A percentile compares a stretch with the other conserved stretches of the same genome.
Conservation (phyloP, 1,140 invertebrate species). For the Oncopodura yosiiana region DNA sequence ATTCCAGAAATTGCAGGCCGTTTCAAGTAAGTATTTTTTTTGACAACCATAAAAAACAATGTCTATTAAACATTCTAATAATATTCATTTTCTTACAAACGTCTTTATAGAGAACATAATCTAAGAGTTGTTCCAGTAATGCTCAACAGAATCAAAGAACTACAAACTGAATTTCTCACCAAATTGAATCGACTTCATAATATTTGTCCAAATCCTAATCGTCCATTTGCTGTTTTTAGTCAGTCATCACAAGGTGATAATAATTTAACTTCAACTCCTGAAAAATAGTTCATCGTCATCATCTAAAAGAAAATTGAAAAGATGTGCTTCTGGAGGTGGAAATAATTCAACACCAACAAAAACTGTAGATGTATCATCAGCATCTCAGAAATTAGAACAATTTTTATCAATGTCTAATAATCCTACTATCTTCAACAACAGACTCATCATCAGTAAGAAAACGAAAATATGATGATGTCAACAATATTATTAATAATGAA, state of each 20-base stretch:
- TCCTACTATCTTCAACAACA: not conserved
- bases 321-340: too few species aligned
- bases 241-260: too few species aligned
- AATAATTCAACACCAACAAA: too few species aligned
- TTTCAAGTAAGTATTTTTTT: slow-evolving; percentile 50
- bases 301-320: not conserved
- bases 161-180: slow-evolving; percentile 48
- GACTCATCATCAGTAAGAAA: not conserved
- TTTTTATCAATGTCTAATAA: too few species aligned
- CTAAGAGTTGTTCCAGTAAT: slow-evolving; percentile 73
- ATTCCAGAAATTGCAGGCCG: slow-evolving; percentile 83
- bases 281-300: too few species aligned
- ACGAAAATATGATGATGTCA: slow-evolving; percentile 10
- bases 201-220: too few species aligned
- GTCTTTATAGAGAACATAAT: slow-evolving; percentile 65
- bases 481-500: slow-evolving; percentile 5
- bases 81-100: slow-evolving; percentile 38
- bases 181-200: slow-evolving; percentile 33
- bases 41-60: too few species aligned
- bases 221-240: too few species aligned
- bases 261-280: too few species aligned
- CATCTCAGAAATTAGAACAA: too few species aligned
- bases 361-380: too few species aligned
- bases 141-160: slow-evolving; percentile 64
- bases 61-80: slow-evolving; percentile 2